These are phyloP conservation scores for Hirtodrosophila confusa DNA, from an alignment of 2,888 invertebrate species.

Conservation along the genomic window DNA sequence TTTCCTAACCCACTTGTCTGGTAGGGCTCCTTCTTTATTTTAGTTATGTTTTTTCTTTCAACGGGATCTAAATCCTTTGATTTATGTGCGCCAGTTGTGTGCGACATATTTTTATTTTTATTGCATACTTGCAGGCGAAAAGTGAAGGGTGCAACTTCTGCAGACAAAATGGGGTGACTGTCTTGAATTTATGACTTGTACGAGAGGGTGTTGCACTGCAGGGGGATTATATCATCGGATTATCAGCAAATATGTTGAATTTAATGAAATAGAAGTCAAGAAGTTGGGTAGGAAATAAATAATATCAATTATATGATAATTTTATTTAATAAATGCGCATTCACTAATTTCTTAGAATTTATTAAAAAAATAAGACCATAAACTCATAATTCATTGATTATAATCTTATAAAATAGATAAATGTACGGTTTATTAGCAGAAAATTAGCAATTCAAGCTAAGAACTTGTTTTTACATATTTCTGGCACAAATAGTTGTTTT, in stretches of 20 bases:
- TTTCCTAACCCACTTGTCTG: conserved; percentile 54
- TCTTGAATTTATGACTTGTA: conserved; percentile 55
- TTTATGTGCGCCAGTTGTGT: conserved; percentile 58
- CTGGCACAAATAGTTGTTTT: too few relatives aligned
- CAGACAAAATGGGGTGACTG: conserved; percentile 59
- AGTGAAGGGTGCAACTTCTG: conserved; percentile 44
- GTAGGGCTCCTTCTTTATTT: conserved; percentile 27
- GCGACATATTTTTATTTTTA: conserved; percentile 69
- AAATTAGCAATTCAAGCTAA: too few relatives aligned
- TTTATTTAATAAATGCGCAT: neutral
- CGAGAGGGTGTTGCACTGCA: conserved; percentile 50
- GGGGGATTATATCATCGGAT: conserved; percentile 51
- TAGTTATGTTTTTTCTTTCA: conserved; percentile 14
- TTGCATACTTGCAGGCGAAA: conserved; percentile 65
- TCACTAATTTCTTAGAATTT: neutral
- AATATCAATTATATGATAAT: conserved; percentile 13
- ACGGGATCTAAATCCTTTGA: conserved; percentile 48
- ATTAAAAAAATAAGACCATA: too few relatives aligned
- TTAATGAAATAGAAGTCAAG: conserved; percentile 27
- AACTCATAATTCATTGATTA: too few relatives aligned
- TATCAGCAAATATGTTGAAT: conserved; percentile 41
- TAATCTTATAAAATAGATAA: too few relatives aligned
- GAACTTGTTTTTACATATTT: too few relatives aligned
- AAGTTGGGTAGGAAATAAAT: conserved; percentile 13
- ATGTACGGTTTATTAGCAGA: too few relatives aligned